Evolutionary conservation across 2,113 vertebrate genomes (phyloP).

Genomic region (Xiphorhynchus elegans): DNA sequence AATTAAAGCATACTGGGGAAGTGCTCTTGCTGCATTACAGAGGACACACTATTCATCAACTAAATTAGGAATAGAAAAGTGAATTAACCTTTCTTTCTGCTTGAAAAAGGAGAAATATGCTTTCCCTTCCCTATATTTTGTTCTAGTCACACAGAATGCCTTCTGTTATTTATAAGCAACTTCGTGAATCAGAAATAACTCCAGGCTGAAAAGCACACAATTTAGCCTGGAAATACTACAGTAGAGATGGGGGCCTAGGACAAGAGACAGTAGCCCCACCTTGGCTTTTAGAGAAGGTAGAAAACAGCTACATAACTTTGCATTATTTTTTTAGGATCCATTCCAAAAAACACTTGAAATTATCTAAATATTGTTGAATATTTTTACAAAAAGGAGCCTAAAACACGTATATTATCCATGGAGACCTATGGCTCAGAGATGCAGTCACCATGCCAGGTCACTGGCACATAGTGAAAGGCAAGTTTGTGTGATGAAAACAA

Average conservation of each 20-base stretch:
- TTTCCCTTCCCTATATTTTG: not conserved
- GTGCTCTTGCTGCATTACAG: not conserved
- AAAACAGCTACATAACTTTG: not conserved
- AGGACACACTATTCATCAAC: not conserved
- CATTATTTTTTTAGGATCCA: not conserved
- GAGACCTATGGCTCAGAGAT: not conserved
- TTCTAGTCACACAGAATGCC: not conserved
- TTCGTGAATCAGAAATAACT: not conserved
- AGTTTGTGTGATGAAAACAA: conserved; percentile 1
- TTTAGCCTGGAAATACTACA: not conserved
- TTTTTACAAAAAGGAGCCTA: not conserved
- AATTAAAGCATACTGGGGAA: not conserved
- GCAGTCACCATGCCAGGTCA: not conserved
- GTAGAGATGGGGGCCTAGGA: not conserved
- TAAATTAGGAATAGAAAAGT: not conserved
- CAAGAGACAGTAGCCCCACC: not conserved
- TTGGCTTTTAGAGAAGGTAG: not conserved
- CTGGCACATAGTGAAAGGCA: not conserved
- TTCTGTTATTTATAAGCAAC: not conserved
- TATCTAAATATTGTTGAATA: not conserved
- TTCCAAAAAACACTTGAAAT: not conserved
- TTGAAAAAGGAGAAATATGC: not conserved
- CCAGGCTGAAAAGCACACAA: not conserved
- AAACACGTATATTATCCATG: not conserved
- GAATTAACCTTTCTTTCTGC: not conserved